These are phyloP conservation scores for Apaloderma vittatum DNA, from an alignment of 2,113 vertebrate genomes.

Conservation along the genomic window DNA sequence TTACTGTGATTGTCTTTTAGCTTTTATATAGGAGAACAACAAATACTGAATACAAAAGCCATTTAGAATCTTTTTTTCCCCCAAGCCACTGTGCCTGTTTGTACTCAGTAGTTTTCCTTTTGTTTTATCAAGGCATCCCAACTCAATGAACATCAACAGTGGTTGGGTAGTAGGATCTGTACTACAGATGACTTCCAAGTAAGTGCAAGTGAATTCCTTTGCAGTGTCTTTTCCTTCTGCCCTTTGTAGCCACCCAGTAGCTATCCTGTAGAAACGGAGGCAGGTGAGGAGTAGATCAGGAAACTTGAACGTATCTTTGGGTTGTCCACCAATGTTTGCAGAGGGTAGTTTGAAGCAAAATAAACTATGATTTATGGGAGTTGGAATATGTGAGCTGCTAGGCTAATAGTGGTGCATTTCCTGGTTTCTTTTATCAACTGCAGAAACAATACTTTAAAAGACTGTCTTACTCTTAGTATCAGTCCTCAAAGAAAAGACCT, in stretches of 20 bases:
- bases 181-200: not conserved
- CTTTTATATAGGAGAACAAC: not conserved
- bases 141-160: not conserved
- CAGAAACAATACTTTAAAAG: not conserved
- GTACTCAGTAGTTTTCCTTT: not conserved
- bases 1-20: not conserved
- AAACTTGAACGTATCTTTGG: not conserved
- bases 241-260: not conserved
- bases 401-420: not conserved
- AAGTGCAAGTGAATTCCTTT: not conserved
- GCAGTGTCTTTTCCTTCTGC: not conserved
- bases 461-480: not conserved
- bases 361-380: not conserved
- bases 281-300: not conserved
- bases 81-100: fast-evolving
- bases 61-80: not conserved
- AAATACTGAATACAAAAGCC: not conserved
- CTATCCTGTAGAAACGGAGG: not conserved
- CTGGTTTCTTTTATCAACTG: not conserved
- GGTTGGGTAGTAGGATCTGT: not conserved
- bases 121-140: not conserved
- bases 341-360: not conserved
- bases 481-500: not conserved
- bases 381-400: not conserved
- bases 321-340: not conserved